phyloP scores from a whole-genome alignment of 2,888 invertebrate genomes.

The Acanthosepion esculentum region DNA sequence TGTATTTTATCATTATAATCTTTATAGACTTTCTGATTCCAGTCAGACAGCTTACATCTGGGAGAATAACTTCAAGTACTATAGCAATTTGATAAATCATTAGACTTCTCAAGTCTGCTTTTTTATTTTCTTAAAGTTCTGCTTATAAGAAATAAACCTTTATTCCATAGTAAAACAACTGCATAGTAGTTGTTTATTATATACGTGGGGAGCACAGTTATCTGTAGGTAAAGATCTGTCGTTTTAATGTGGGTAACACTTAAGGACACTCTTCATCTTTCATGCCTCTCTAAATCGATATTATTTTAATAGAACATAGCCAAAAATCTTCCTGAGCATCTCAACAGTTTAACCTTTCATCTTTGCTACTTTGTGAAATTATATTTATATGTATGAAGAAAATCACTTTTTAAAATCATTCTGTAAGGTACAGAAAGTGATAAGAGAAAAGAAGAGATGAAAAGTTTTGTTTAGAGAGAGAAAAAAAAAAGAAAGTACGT shows the following conservation, averaged over 20 bases:
- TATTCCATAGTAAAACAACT: not conserved
- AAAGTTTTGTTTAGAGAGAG: not conserved
- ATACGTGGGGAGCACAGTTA: not conserved
- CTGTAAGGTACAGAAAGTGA: not conserved
- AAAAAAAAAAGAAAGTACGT: not conserved
- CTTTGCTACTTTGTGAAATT: not conserved
- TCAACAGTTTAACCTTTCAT: not conserved
- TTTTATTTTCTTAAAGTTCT: not conserved
- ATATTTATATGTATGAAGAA: not conserved
- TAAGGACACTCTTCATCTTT: not conserved
- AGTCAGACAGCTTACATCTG: not conserved
- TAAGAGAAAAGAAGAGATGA: not conserved
- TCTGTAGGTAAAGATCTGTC: not conserved
- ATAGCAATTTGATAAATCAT: conserved; percentile 2
- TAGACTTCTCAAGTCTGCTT: not conserved
- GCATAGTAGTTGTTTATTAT: conserved; percentile 9
- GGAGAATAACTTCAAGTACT: not conserved
- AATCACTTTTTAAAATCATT: not conserved
- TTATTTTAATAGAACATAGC: not conserved
- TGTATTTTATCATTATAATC: not conserved
- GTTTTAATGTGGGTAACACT: not conserved
- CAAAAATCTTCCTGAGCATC: not conserved
- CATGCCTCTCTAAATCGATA: not conserved
- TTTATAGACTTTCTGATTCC: not conserved
- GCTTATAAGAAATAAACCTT: not conserved